These are phyloP conservation scores for Arctopsyche grandis DNA, from an alignment of 1,140 invertebrate genomes.

Conservation along the genomic window DNA sequence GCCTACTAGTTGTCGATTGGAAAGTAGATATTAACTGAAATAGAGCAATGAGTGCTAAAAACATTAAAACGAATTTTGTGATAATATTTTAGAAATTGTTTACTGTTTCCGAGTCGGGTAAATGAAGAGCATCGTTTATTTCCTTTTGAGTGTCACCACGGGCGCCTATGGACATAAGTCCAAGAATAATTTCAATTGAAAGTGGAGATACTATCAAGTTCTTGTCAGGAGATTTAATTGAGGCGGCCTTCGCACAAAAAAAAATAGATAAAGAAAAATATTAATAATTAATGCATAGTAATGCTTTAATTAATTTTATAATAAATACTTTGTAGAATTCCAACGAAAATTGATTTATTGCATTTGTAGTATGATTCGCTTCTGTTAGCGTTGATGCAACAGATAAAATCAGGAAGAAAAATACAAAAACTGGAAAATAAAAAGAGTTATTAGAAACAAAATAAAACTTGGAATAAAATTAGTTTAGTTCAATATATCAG, in stretches of 20 bases:
- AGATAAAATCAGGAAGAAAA: too few relatives aligned
- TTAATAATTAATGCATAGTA: background rate
- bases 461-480: too few relatives aligned
- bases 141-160: constrained; percentile 65
- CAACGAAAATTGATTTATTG: background rate
- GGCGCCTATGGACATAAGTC: constrained; percentile 68
- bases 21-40: constrained; percentile 39
- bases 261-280: background rate
- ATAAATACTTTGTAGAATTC: constrained; percentile 1
- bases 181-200: constrained; percentile 68
- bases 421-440: too few relatives aligned
- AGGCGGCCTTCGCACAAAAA: constrained; percentile 50
- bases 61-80: constrained; percentile 41
- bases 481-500: too few relatives aligned
- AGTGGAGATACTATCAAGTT: constrained; percentile 71
- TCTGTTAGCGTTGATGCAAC: too few relatives aligned
- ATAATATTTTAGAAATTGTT: constrained; percentile 40
- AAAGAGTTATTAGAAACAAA: too few relatives aligned
- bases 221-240: constrained; percentile 54
- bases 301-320: too few relatives aligned
- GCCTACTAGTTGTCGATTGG: constrained; percentile 31
- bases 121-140: constrained; percentile 62
- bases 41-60: background rate
- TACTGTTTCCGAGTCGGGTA: constrained; percentile 58
- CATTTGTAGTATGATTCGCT: background rate